These are phyloP conservation scores for Babyrousa celebensis DNA, from an alignment of 2,797 vertebrate species.

Conservation along the genomic window DNA sequence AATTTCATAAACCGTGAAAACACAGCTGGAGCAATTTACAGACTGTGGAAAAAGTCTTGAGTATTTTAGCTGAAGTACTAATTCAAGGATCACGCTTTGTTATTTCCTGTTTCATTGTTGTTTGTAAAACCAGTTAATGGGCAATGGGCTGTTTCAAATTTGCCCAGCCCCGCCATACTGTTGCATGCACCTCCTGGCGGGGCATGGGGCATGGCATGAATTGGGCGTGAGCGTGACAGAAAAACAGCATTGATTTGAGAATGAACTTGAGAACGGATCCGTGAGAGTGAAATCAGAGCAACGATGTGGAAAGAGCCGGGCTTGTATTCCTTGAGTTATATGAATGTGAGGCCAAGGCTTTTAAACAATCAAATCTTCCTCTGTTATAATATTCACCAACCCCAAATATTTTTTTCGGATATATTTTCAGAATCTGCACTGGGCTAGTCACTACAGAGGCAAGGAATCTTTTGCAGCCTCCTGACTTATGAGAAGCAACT, in stretches of 20 bases:
- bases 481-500: neutral
- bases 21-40: slow-evolving; percentile 89
- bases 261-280: neutral
- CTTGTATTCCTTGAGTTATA: neutral
- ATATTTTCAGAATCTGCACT: neutral
- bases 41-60: slow-evolving; percentile 86
- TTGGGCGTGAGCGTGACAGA: slow-evolving; percentile 75
- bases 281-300: slow-evolving; percentile 42
- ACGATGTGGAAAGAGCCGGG: neutral
- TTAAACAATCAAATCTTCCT: neutral
- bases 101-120: slow-evolving; percentile 90
- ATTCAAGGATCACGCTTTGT: slow-evolving; percentile 89
- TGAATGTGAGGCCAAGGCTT: slow-evolving; percentile 26
- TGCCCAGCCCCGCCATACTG: slow-evolving; percentile 69
- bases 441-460: neutral
- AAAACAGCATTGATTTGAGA: neutral
- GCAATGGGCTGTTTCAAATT: slow-evolving; percentile 85
- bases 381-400: neutral
- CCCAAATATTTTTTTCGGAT: neutral
- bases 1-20: slow-evolving; percentile 86
- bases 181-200: slow-evolving; percentile 67
- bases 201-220: slow-evolving; percentile 68
- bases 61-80: slow-evolving; percentile 85
- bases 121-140: slow-evolving; percentile 88
- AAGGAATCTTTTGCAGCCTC: neutral